These are phyloP conservation scores for Leptoteleia sp. DNA, from an alignment of 1,140 invertebrate species.

Conservation along the genomic window DNA sequence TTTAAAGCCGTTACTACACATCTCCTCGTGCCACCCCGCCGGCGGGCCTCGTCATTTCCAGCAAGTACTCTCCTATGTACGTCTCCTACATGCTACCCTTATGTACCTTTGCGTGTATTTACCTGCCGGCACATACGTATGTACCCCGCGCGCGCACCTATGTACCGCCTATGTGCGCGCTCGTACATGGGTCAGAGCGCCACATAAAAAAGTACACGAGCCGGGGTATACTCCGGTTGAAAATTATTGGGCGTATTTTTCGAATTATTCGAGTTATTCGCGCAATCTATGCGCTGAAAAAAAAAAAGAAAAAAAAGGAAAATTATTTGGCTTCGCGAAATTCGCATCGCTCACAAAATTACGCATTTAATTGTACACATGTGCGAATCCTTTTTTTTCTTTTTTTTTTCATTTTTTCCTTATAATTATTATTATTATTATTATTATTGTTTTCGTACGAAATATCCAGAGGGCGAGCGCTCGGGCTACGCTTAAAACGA, in stretches of 20 bases:
- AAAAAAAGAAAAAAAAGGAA: slow-evolving; percentile 54
- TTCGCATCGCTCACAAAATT: slow-evolving; percentile 34
- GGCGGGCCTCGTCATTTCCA: slow-evolving; percentile 78
- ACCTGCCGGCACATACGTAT: slow-evolving; percentile 62
- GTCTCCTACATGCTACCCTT: slow-evolving; percentile 78
- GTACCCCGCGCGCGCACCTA: slow-evolving; percentile 24
- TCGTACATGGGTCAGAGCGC: slow-evolving; percentile 60
- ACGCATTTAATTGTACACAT: slow-evolving; percentile 49
- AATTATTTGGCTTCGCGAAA: slow-evolving; percentile 43
- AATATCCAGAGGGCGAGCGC: background rate
- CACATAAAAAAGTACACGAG: slow-evolving; percentile 70
- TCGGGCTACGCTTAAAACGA: slow-evolving; percentile 1
- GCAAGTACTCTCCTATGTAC: slow-evolving; percentile 80
- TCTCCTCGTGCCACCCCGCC: slow-evolving; percentile 65
- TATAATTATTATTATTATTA: too few relatives aligned
- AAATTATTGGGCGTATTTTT: slow-evolving; percentile 69
- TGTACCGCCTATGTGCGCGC: too few relatives aligned
- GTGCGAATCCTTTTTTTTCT: too few relatives aligned
- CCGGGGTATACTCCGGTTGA: slow-evolving; percentile 61
- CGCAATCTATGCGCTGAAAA: too few relatives aligned
- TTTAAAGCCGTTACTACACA: slow-evolving; percentile 63
- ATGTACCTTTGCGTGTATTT: slow-evolving; percentile 77
- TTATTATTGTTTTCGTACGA: slow-evolving; percentile 35
- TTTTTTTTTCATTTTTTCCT: too few relatives aligned
- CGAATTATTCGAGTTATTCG: slow-evolving; percentile 66